Evolutionary conservation across 1,140 invertebrate species (phyloP).

Genomic region (Drosophila pachea): DNA sequence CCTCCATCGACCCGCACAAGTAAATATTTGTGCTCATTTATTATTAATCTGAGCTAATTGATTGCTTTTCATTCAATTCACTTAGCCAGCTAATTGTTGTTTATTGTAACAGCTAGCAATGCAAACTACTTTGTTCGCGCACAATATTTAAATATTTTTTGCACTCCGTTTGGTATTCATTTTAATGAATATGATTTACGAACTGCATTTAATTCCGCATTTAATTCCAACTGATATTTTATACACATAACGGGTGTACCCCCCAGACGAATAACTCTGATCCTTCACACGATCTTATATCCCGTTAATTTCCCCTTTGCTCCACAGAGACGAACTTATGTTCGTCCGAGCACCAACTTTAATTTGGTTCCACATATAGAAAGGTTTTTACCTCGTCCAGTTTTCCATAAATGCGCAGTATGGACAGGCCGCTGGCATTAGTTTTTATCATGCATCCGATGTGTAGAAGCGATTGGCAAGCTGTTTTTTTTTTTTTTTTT

Average conservation of each 20-base stretch:
- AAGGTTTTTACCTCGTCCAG: not conserved
- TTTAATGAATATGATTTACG: not conserved
- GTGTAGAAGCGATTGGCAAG: constrained; percentile 49
- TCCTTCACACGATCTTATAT: not conserved
- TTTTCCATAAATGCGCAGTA: constrained; percentile 18
- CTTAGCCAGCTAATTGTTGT: constrained; percentile 17
- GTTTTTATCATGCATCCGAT: constrained; percentile 55
- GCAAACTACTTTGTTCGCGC: constrained; percentile 3
- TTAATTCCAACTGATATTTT: not conserved
- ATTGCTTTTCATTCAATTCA: constrained; percentile 34
- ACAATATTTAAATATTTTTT: constrained; percentile 4
- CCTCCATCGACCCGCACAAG: not conserved
- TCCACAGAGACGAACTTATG: not conserved
- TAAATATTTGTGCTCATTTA: constrained; percentile 28
- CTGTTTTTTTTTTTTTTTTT: constrained; percentile 41
- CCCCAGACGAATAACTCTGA: too few species aligned
- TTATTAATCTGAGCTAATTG: constrained; percentile 44
- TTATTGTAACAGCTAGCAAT: constrained; percentile 7
- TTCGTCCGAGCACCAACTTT: not conserved
- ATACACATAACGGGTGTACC: too few species aligned
- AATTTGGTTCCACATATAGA: constrained; percentile 32
- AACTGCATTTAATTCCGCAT: not conserved
- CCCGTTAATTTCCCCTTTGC: not conserved
- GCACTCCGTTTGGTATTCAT: not conserved
- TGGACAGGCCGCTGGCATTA: constrained; percentile 11